Conservation (phyloP, 1,140 invertebrate species). For the Alviniconcha marisindica region DNA sequence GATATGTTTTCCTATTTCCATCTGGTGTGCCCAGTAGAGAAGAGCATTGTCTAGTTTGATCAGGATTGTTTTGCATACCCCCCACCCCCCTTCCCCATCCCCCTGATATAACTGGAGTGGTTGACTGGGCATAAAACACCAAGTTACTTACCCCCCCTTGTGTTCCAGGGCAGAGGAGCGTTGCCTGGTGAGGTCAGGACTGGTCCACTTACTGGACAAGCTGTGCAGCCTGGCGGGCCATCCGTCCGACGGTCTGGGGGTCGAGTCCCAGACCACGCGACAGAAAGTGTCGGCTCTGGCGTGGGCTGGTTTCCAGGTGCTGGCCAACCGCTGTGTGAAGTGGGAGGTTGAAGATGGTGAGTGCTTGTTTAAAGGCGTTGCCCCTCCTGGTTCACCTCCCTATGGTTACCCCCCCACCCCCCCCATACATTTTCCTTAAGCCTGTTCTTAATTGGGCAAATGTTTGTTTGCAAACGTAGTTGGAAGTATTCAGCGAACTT, state of each 20-base stretch:
- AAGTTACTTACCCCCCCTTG: not conserved
- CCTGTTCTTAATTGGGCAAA: too few relatives aligned
- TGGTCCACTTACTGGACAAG: conserved; percentile 74
- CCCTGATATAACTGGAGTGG: too few relatives aligned
- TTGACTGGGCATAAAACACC: too few relatives aligned
- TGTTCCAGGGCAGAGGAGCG: conserved; percentile 74
- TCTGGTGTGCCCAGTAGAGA: not conserved
- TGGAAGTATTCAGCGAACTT: too few relatives aligned
- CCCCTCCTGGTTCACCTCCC: too few relatives aligned
- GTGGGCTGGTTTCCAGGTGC: conserved; percentile 76
- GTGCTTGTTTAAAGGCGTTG: too few relatives aligned
- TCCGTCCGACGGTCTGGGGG: conserved; percentile 52
- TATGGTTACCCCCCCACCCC: too few relatives aligned
- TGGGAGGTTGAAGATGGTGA: conserved; percentile 75
- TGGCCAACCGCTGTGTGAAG: conserved; percentile 75
- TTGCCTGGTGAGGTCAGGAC: conserved; percentile 73
- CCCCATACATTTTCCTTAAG: too few relatives aligned
- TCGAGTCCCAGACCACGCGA: conserved; percentile 64
- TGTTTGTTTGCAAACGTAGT: too few relatives aligned
- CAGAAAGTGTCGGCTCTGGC: conserved; percentile 74
- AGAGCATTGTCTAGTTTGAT: not conserved
- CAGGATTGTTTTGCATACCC: not conserved
- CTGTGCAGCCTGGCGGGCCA: conserved; percentile 73
- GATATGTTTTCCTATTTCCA: not conserved
- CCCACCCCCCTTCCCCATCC: too few relatives aligned